Evolutionary conservation across 2,888 invertebrate species (phyloP).

Genomic region (Argyra leucocephala): DNA sequence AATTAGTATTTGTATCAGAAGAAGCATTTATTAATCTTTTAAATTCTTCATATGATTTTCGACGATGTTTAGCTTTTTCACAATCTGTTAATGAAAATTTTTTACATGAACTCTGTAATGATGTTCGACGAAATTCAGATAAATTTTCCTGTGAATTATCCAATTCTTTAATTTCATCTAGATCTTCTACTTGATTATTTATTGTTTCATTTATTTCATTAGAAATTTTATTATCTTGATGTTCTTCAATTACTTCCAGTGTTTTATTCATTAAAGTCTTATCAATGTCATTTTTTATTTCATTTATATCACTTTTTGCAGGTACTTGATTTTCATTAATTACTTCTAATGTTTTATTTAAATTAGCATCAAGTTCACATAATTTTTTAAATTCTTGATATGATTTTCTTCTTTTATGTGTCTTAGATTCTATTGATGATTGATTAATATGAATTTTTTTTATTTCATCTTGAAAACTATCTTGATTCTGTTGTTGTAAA

Average conservation of each 20-base stretch:
- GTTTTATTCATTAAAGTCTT: background rate
- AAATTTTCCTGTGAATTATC: background rate
- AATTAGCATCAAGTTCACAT: background rate
- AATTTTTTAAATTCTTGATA: conserved; percentile 9
- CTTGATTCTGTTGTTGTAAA: background rate
- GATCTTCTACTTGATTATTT: background rate
- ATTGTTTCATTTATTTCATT: background rate
- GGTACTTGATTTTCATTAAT: background rate
- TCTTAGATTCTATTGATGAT: background rate
- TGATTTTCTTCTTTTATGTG: background rate
- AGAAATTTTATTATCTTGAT: background rate
- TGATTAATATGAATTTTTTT: background rate
- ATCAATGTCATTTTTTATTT: background rate
- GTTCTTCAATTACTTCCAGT: background rate
- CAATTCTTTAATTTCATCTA: too few relatives aligned
- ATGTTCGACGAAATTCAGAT: background rate
- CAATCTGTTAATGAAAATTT: background rate
- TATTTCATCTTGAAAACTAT: background rate
- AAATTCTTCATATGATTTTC: conserved; percentile 44
- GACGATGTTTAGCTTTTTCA: conserved; percentile 28
- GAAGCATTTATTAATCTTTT: conserved; percentile 37
- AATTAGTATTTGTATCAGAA: conserved; percentile 4
- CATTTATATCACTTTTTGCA: background rate
- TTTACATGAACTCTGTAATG: background rate
- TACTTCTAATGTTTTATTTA: background rate